phyloP scores from a whole-genome alignment of 2,797 vertebrate genomes.

The Falco columbarius region DNA sequence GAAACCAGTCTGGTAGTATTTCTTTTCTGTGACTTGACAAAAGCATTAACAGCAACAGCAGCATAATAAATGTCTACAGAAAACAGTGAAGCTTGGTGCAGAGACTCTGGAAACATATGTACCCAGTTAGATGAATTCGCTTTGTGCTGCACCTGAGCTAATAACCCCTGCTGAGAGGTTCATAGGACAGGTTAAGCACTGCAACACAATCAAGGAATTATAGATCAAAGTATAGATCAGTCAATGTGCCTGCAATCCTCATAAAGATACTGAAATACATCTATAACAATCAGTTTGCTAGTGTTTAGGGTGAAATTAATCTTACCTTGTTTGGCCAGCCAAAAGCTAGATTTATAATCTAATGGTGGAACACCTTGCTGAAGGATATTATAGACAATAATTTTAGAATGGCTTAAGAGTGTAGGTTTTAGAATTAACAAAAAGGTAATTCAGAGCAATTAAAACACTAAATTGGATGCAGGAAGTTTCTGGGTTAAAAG shows the following conservation, averaged over 20 bases:
- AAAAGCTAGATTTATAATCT: background rate
- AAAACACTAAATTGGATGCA: background rate
- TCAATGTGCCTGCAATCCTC: background rate
- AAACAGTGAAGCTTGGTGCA: background rate
- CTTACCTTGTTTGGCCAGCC: background rate
- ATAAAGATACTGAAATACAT: background rate
- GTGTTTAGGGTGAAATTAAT: background rate
- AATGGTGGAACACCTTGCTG: background rate
- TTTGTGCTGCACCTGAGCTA: slow-evolving; percentile 11
- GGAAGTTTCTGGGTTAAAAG: background rate
- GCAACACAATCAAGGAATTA: background rate
- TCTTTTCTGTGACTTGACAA: background rate
- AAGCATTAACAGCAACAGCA: background rate
- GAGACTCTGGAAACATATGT: background rate
- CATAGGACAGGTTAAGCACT: background rate
- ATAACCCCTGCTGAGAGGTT: background rate
- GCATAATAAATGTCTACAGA: background rate
- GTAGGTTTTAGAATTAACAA: background rate
- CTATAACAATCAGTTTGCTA: background rate
- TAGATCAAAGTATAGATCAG: background rate
- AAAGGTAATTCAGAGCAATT: background rate
- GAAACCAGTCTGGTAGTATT: background rate
- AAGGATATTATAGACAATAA: background rate
- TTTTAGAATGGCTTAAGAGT: background rate
- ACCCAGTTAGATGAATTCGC: background rate